Evolutionary conservation across 1,140 invertebrate species (phyloP).

Genomic region (Caenorhabditis inopinata): DNA sequence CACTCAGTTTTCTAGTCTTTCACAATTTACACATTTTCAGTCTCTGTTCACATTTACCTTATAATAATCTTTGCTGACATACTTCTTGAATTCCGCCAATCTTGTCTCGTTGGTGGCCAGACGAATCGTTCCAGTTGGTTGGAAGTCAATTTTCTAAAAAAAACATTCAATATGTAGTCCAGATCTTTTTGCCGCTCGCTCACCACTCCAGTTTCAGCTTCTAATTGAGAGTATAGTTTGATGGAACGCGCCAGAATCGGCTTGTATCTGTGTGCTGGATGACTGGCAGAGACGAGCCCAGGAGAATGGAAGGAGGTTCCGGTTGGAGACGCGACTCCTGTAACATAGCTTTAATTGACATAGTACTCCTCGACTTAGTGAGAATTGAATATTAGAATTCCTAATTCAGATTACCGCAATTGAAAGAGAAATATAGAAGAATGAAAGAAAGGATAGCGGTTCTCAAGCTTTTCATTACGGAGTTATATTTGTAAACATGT

Average conservation of each 20-base stretch:
- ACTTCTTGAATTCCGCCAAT: slow-evolving; percentile 44
- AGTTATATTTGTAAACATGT: too few relatives aligned
- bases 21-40: background rate
- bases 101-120: slow-evolving; percentile 47
- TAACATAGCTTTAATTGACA: too few relatives aligned
- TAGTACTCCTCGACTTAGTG: too few relatives aligned
- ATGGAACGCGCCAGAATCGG: slow-evolving; percentile 59
- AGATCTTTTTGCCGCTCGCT: background rate
- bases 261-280: slow-evolving; percentile 60
- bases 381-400: background rate
- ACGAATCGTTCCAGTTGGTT: slow-evolving; percentile 48
- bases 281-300: slow-evolving; percentile 52
- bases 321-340: slow-evolving; percentile 35
- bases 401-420: background rate
- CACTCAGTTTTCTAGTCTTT: background rate
- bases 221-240: slow-evolving; percentile 56
- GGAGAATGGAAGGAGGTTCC: slow-evolving; percentile 49
- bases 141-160: slow-evolving; percentile 49
- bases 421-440: too few relatives aligned
- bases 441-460: background rate
- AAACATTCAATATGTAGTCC: too few relatives aligned
- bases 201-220: slow-evolving; percentile 61
- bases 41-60: slow-evolving; percentile 35
- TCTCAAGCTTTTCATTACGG: too few relatives aligned
- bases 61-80: slow-evolving; percentile 57